Evolutionary conservation across 92 coral and sea anemone species (phyloP), one percentile per base, ranked within the genome.

Genomic region (Umimayanthus chanpuru): DNA sequence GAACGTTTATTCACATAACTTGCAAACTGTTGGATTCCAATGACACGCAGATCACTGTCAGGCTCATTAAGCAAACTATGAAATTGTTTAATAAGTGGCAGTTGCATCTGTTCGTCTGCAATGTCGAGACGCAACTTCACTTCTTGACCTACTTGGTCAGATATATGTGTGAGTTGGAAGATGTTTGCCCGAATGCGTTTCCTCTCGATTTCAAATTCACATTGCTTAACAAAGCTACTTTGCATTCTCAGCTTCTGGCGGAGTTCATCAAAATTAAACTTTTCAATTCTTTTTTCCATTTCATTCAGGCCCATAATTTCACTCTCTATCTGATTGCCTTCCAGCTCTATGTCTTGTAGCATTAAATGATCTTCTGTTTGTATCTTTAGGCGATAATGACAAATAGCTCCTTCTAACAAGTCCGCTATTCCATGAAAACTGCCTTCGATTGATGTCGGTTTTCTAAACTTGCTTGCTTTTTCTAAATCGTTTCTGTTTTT

Each of bases 181-280:
- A 41, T 7, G 25, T 76, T 76, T 40, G 80, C 80, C 9, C 80
- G 80, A 76, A 76, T 76, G 25, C 80, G 80, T 40, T 76, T 76
- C 28, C 41, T 76, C 26, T 76, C 80, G 23, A 50, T 39, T 76
- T 76, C 23, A 76, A 76, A 21, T 39, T 76, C 80, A 76, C 80
- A 76, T 40, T 76, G 80, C 41, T 40, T 76, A 76, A 41, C 80
- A 76, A 76, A 76, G 80, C 80, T 76, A 30, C 44, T 76, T 20
- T 76, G 80, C 80, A 76, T 38, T 76, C 25, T 4, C 26, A 76
- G 2, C 18, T 40, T 39, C 44, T 76, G 80, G 10, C 80, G 80
- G 41, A 76, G 50, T 5, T 40, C 80, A 76, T 76, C 80, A 40
- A 76, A 76, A 18, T 76, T 40, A 23, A 39, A 23, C 32, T 28